These are phyloP conservation scores for Decapterus maruadsi DNA, from an alignment of 2,797 vertebrate species.

Conservation along the genomic window DNA sequence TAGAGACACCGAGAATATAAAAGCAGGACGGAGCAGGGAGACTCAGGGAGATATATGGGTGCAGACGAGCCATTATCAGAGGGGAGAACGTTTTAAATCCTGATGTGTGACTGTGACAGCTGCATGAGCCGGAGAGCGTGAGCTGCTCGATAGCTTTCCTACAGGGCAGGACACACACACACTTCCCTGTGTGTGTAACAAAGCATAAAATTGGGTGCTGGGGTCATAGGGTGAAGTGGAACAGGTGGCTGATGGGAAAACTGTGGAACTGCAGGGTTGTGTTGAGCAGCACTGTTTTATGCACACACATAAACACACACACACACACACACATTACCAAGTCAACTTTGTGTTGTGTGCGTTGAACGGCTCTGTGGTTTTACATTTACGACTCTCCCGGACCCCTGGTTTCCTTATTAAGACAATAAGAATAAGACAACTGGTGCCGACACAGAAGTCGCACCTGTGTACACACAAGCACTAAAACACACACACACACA, in stretches of 20 bases:
- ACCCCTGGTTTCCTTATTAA: constrained; percentile 33
- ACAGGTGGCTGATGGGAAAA: constrained; percentile 73
- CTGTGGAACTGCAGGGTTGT: constrained; percentile 24
- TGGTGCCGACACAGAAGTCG: constrained; percentile 21
- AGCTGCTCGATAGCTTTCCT: constrained; percentile 43
- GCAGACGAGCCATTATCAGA: constrained; percentile 35
- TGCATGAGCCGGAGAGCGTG: no score
- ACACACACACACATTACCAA: constrained; percentile 19
- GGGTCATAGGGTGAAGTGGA: constrained; percentile 36
- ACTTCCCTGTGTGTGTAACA: constrained; percentile 28
- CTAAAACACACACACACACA: neutral
- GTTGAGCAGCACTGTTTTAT: constrained; percentile 6
- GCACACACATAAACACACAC: neutral
- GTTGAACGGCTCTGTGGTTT: constrained; percentile 48
- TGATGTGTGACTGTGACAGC: constrained; percentile 50
- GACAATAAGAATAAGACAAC: constrained; percentile 19
- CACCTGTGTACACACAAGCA: neutral
- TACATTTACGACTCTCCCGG: constrained; percentile 32
- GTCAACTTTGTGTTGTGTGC: neutral
- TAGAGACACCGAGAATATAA: neutral
- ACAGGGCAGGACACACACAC: constrained; percentile 16
- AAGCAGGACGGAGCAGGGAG: neutral
- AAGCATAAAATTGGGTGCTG: constrained; percentile 66
- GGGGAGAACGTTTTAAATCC: constrained; percentile 23
- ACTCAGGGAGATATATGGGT: neutral